Evolutionary conservation across 2,113 vertebrate genomes (phyloP), one percentile per base, ranked within the genome.

Genomic region (Microcebus tavaratra): DNA sequence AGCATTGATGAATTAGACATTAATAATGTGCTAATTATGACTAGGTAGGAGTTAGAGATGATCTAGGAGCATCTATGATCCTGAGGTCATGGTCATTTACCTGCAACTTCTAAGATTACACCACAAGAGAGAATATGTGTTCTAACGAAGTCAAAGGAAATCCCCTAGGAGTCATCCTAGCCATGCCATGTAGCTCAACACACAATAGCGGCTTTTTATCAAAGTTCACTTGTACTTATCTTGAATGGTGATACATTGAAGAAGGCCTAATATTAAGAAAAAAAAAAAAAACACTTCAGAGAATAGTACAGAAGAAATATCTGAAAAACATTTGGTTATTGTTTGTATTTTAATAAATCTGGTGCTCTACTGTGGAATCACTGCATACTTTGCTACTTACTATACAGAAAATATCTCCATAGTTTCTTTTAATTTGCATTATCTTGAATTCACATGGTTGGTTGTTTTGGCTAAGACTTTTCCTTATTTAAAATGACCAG

Each of bases 41-140:
- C 76, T 88, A 96, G 92, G 50, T 76, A 87, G 84, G 90, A 95
- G 45, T 63, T 75, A 79, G 92, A 88, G 78, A 72, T n/a, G 18
- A 95, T 97, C 88, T 78, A n/a, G 29, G 42, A 95, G 61, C 73
- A 78, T 61, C 27, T 57, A 21, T 36, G 65, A 88, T 48, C 92
- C 92, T 92, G 90, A 92, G 82, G 85, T 96, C 80, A 92, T 0
- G 18, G 70, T n/a, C 89, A 96, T 73, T 97, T 94, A 95, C 79
- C 73, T 93, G 36, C 17, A 92, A 18, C 53, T 92, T 97, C 95
- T 96, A 97, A 96, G 81, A 96, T 95, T 94, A 96, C 96, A 82
- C 86, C 68, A 59, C 48, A 59, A 97, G 88, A 79, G 85, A 94
- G 80, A 95, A 86, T 61, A 63, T 57, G 90, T 92, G 59, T 67